Conservation (phyloP, 2,888 invertebrate species). For the Synergus japonicus region DNA sequence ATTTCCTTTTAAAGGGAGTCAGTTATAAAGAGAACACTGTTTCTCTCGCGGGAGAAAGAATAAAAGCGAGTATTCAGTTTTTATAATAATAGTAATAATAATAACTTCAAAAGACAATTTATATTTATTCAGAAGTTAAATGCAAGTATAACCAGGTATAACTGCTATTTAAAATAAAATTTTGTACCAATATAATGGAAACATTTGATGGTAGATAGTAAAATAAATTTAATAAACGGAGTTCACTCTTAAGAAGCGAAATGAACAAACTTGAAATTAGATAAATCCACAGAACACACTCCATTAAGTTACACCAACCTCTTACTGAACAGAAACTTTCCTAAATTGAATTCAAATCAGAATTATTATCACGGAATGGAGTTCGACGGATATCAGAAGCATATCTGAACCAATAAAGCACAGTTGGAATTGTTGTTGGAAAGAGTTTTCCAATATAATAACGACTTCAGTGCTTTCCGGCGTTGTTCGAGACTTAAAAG, state of each 20-base stretch:
- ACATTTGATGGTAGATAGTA: no score
- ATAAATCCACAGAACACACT: not conserved
- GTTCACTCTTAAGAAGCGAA: not conserved
- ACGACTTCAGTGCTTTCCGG: slow-evolving; percentile 10
- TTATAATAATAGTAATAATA: not conserved
- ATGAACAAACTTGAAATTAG: not conserved
- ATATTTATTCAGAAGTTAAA: not conserved
- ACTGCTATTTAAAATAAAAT: no score
- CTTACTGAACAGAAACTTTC: not conserved
- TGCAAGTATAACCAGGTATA: not conserved
- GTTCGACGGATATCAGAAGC: not conserved
- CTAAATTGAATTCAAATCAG: not conserved
- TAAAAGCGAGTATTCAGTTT: not conserved
- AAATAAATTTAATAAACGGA: not conserved
- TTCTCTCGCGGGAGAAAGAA: not conserved
- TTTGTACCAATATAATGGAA: no score
- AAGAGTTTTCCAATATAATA: slow-evolving; percentile 18
- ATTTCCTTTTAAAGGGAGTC: slow-evolving; percentile 24
- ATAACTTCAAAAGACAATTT: not conserved
- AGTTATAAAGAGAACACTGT: not conserved
- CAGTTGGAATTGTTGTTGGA: not conserved
- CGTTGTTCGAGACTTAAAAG: slow-evolving; percentile 3
- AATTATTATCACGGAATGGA: not conserved
- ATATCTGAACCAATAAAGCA: not conserved
- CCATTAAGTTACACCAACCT: not conserved